These are phyloP conservation scores for Plebejus anna DNA, from an alignment of 2,888 invertebrate genomes.

Conservation along the genomic window DNA sequence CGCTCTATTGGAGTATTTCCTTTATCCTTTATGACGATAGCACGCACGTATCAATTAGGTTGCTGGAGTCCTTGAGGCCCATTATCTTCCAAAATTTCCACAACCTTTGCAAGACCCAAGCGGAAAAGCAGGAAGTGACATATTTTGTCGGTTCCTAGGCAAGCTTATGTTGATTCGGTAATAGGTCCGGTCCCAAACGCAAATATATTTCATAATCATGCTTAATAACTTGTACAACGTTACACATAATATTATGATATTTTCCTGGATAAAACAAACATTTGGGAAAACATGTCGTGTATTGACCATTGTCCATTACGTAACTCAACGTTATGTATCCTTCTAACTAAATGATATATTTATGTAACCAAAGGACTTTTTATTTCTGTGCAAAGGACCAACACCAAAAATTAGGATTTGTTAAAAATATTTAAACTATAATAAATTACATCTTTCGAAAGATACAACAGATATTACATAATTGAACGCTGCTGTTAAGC, in stretches of 20 bases:
- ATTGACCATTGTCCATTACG: neutral
- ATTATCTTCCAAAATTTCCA: constrained; percentile 30
- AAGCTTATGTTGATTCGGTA: neutral
- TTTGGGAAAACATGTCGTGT: neutral
- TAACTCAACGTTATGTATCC: neutral
- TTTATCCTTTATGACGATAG: constrained; percentile 77
- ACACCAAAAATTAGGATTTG: neutral
- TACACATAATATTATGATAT: neutral
- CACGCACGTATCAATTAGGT: constrained; percentile 71
- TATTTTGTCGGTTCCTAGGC: neutral
- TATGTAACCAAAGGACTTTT: no score
- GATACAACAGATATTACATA: neutral
- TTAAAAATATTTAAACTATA: neutral
- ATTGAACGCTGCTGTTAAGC: no score
- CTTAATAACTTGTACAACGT: neutral
- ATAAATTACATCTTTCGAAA: no score
- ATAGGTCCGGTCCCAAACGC: neutral
- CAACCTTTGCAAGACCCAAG: neutral
- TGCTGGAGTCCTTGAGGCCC: constrained; percentile 56
- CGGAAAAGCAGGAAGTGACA: neutral
- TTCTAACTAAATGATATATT: neutral
- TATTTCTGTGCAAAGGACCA: no score
- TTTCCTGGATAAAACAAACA: neutral
- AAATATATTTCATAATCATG: neutral
- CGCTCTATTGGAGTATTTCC: constrained; percentile 79